These are phyloP conservation scores for Colistium nudipinnis DNA, from an alignment of 2,113 vertebrate species.

Conservation along the genomic window DNA sequence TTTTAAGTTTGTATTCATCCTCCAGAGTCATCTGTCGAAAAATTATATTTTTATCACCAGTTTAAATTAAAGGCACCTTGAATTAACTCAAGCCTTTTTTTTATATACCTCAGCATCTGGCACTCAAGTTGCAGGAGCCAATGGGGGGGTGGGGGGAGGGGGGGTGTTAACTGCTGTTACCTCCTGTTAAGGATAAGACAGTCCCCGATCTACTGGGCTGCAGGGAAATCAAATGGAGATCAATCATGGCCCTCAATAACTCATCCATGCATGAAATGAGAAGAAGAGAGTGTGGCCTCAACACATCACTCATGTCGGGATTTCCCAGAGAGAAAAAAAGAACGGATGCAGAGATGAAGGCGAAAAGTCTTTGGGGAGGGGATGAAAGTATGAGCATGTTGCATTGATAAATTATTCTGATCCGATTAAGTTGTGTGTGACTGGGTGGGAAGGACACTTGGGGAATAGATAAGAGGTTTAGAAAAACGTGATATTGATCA, in stretches of 20 bases:
- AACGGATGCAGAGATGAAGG: not conserved
- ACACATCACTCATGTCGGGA: conserved; percentile 6
- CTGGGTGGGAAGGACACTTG: not conserved
- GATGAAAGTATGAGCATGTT: not conserved
- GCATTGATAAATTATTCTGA: conserved; percentile 1
- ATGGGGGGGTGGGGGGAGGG: not conserved
- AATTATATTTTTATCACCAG: conserved; percentile 5
- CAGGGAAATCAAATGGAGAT: conserved; percentile 31
- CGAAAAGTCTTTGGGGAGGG: not conserved
- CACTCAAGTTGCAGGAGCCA: not conserved
- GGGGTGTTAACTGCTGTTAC: too few species aligned
- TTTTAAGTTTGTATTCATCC: conserved; percentile 30
- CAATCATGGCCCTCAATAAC: conserved; percentile 44
- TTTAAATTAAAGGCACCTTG: not conserved
- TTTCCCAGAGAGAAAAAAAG: conserved; percentile 11
- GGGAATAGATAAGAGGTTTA: not conserved
- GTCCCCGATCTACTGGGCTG: not conserved
- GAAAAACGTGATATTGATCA: not conserved
- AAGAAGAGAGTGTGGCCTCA: conserved; percentile 17
- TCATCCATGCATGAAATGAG: conserved; percentile 64
- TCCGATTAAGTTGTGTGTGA: not conserved
- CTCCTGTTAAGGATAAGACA: conserved; percentile 6
- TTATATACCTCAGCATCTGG: conserved; percentile 3
- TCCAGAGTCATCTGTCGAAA: conserved; percentile 9
- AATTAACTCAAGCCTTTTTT: conserved; percentile 13